These are phyloP conservation scores for Panthera tigris DNA, from an alignment of 2,113 vertebrate genomes.

Conservation along the genomic window DNA sequence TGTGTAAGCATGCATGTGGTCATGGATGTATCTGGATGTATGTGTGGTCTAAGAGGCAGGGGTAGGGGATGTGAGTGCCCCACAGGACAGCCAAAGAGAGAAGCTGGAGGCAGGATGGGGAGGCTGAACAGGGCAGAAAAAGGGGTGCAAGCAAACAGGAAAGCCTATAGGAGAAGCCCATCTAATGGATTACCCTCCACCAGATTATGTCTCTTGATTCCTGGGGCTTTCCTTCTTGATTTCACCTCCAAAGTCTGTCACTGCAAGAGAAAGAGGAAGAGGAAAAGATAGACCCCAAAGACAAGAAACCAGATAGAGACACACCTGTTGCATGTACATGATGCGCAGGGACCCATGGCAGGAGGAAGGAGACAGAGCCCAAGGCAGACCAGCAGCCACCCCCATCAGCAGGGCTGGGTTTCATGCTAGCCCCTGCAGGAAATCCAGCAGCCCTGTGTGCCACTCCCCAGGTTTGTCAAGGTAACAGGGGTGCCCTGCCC, in stretches of 20 bases:
- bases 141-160: not conserved
- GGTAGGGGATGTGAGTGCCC: not conserved
- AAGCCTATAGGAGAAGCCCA: not conserved
- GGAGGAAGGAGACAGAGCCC: not conserved
- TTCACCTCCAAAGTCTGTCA: slow-evolving; percentile 20
- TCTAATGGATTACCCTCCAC: slow-evolving; percentile 51
- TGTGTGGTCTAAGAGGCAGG: not conserved
- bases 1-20: not conserved
- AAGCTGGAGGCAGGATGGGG: not conserved
- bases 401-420: not conserved
- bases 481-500: slow-evolving; percentile 95
- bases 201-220: slow-evolving; percentile 2
- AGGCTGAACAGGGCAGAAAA: not conserved
- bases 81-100: not conserved
- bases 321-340: slow-evolving; percentile 29
- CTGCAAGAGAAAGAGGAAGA: slow-evolving; percentile 64
- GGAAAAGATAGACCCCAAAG: slow-evolving; percentile 38
- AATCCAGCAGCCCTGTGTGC: slow-evolving; percentile 91
- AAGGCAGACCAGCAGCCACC: not conserved
- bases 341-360: not conserved
- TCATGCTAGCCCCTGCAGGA: slow-evolving; percentile 87
- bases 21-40: too few relatives aligned
- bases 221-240: slow-evolving; percentile 34
- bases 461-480: slow-evolving; percentile 93
- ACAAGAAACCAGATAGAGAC: slow-evolving; percentile 6